phyloP scores from a whole-genome alignment of 1,140 invertebrate species.

The Conus ventricosus region DNA sequence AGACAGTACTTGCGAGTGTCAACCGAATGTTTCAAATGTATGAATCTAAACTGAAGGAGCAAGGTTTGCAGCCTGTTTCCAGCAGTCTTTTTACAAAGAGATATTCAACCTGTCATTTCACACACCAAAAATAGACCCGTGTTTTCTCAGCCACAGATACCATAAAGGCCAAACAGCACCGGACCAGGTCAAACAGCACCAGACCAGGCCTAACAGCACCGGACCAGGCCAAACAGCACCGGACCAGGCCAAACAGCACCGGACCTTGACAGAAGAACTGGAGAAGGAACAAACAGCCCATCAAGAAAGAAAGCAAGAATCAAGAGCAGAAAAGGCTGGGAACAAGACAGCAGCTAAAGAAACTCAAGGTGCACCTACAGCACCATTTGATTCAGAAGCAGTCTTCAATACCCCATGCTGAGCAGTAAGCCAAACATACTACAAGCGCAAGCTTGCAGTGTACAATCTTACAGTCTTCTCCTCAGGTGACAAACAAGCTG shows the following conservation, averaged over 20 bases:
- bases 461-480: conserved; percentile 33
- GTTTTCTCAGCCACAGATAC: background rate
- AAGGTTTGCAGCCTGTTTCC: background rate
- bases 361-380: background rate
- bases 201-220: too few species aligned
- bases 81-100: conserved; percentile 27
- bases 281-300: background rate
- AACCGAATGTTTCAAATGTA: conserved; percentile 38
- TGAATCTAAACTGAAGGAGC: conserved; percentile 2
- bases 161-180: background rate
- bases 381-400: conserved; percentile 37
- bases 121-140: conserved; percentile 40
- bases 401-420: conserved; percentile 29
- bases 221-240: background rate
- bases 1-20: conserved; percentile 14
- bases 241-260: background rate
- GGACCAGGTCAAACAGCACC: too few species aligned
- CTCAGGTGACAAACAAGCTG: conserved; percentile 19
- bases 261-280: background rate
- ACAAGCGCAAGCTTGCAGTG: conserved; percentile 30
- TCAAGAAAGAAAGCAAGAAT: conserved; percentile 24
- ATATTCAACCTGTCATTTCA: conserved; percentile 47
- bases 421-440: conserved; percentile 28
- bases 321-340: background rate
- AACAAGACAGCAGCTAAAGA: background rate